Evolutionary conservation across 1,140 invertebrate species (phyloP), one percentile per base, ranked within the genome.

Genomic region (Tetramorium simillimum): DNA sequence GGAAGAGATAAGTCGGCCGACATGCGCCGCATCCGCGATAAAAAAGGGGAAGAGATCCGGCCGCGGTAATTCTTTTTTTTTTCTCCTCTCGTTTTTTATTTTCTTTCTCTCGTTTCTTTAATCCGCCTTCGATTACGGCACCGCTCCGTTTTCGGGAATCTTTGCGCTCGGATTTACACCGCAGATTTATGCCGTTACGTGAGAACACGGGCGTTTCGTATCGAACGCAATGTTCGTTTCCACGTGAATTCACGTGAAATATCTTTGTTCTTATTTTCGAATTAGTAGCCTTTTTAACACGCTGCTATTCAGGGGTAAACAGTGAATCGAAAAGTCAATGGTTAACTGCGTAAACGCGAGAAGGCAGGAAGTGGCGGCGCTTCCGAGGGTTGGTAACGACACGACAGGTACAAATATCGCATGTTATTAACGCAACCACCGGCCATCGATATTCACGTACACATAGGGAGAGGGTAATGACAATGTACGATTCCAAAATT

Each of bases 401-500:
- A 75, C 16, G 24, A n/a, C 69, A 46, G 49, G 62, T 81, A 85
- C 46, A 69, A 81, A 21, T 70, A 46, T 67, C 60, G 16, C 28
- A 7, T 67, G 73, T 65, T 82, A 72, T 72, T 85, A 78, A 82
- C 62, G 37, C 62, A 69, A 78, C 62, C 49, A 33, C 69, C 18
- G 28, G 18, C 33, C 73, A 70, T 90, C 88, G 88, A 90, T 90
- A 80, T 90, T 90, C 73, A 46, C 67, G 49, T 78, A 21, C 10
- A 14, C 60, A 33, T 18, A 28, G 28, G 37, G n/a, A 49, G n/a
- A 43, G 10, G 46, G 65, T 78, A 80, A 80, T 82, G 24, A 86
- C 49, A 82, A 80, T 46, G 76, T 53, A 5, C 40, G 14, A 81
- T 75, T 58, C 16, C 49, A 33, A 81, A 75, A 72, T 60, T 81